Conservation (phyloP, 1,140 invertebrate species). For the Drosophila sp. region DNA sequence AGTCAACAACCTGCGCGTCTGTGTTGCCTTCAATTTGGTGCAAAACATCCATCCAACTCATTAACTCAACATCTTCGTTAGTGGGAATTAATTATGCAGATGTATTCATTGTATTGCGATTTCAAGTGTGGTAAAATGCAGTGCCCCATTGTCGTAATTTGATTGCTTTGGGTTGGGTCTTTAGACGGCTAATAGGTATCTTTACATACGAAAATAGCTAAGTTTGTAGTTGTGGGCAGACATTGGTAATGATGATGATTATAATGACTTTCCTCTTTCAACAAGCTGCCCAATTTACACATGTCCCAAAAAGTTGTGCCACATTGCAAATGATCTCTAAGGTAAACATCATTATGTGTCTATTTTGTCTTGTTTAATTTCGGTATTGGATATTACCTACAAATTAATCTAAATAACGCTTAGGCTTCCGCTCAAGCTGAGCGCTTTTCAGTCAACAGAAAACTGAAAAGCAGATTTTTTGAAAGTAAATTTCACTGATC, state of each 20-base stretch:
- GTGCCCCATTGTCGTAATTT: conserved; percentile 50
- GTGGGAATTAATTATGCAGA: conserved; percentile 82
- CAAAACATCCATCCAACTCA: conserved; percentile 69
- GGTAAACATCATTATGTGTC: not conserved
- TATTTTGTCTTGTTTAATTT: conserved; percentile 11
- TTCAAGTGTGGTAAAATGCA: conserved; percentile 82
- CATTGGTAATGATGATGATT: conserved; percentile 53
- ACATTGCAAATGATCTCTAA: conserved; percentile 18
- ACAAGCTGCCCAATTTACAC: conserved; percentile 5
- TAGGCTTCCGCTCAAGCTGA: conserved; percentile 59
- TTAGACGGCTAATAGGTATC: conserved; percentile 30
- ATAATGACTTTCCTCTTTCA: conserved; percentile 21
- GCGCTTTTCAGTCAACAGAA: conserved; percentile 71
- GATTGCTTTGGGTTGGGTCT: conserved; percentile 47
- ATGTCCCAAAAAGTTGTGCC: not conserved
- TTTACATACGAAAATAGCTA: not conserved
- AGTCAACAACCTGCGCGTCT: conserved; percentile 78
- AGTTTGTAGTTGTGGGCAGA: conserved; percentile 55
- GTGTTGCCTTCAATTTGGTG: conserved; percentile 77
- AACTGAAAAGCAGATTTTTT: conserved; percentile 65
- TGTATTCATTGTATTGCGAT: conserved; percentile 82
- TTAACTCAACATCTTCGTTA: conserved; percentile 73
- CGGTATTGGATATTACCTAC: conserved; percentile 49
- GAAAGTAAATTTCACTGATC: conserved; percentile 83
- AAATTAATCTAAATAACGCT: conserved; percentile 63